A percentile compares a stretch with the other conserved stretches of the same genome.
Conservation (phyloP, 2,888 invertebrate genomes). For the Acleris sparsana region DNA sequence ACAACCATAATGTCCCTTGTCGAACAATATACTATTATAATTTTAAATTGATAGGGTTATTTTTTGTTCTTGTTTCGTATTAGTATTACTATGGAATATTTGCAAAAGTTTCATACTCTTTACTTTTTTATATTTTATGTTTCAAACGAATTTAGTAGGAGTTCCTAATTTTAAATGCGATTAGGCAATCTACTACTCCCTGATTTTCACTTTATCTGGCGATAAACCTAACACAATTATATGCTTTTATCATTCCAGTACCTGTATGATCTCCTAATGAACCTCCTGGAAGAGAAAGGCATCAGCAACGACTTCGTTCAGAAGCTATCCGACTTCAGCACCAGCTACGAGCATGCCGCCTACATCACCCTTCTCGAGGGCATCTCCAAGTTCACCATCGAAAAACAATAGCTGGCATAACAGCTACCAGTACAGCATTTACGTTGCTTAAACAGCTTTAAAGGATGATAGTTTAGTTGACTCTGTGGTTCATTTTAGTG, state of each 20-base stretch:
- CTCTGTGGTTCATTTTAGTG: constrained; percentile 55
- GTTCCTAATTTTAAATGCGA: too few species aligned
- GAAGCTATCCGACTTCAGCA: constrained; percentile 93
- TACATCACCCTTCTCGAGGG: constrained; percentile 95
- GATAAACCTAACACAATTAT: background rate
- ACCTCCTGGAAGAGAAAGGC: constrained; percentile 97
- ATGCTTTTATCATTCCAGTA: constrained; percentile 85
- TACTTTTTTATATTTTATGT: too few species aligned
- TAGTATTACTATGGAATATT: too few species aligned
- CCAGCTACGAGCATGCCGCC: constrained; percentile 95
- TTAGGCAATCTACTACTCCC: too few species aligned
- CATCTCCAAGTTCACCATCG: constrained; percentile 92
- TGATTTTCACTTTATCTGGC: too few species aligned
- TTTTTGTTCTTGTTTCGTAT: too few species aligned
- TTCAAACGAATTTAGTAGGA: too few species aligned
- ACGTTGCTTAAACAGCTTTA: constrained; percentile 70
- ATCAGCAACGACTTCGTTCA: constrained; percentile 96
- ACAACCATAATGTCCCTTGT: too few species aligned
- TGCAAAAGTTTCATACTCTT: too few species aligned
- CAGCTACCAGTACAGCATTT: constrained; percentile 56
- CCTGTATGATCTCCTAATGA: constrained; percentile 96
- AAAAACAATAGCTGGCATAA: constrained; percentile 64
- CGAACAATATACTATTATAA: too few species aligned
- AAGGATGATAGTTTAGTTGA: constrained; percentile 65
- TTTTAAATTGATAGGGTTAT: too few species aligned